These are phyloP conservation scores for Halichoeres trimaculatus DNA, from an alignment of 2,113 vertebrate species.

Conservation along the genomic window DNA sequence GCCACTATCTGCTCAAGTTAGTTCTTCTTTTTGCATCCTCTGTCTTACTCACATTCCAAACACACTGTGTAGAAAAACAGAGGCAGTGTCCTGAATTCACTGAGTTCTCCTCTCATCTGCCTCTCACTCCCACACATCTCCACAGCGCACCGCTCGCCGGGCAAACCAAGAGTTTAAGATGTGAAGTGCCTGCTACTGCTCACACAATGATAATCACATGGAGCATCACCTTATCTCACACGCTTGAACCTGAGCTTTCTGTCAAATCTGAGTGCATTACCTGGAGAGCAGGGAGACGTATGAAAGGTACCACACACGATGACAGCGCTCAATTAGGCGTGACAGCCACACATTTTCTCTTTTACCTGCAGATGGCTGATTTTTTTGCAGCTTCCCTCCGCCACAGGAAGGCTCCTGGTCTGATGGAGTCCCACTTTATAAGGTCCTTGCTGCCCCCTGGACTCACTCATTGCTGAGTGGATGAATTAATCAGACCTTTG, in stretches of 20 bases:
- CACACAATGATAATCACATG: slow-evolving; percentile 20
- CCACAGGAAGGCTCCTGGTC: not conserved
- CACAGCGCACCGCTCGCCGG: slow-evolving; percentile 29
- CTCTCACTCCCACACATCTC: slow-evolving; percentile 57
- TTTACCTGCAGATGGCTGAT: slow-evolving; percentile 28
- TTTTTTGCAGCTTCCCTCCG: slow-evolving; percentile 30
- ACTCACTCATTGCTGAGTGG: slow-evolving; percentile 48
- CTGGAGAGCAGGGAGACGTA: slow-evolving; percentile 10
- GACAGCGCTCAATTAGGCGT: slow-evolving; percentile 44
- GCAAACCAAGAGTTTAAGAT: slow-evolving; percentile 56
- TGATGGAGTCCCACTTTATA: slow-evolving; percentile 39
- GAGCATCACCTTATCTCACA: slow-evolving; percentile 32
- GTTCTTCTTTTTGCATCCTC: not conserved
- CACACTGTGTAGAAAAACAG: not conserved
- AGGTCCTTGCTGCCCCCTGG: slow-evolving; percentile 44
- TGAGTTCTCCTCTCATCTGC: slow-evolving; percentile 30
- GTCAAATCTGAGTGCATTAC: slow-evolving; percentile 1
- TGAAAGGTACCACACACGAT: slow-evolving; percentile 23
- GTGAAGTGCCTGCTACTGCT: slow-evolving; percentile 26
- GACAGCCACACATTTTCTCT: not conserved
- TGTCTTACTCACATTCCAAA: not conserved
- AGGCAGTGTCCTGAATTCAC: slow-evolving; percentile 14
- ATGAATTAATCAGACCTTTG: slow-evolving; percentile 70
- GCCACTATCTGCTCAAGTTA: not conserved
- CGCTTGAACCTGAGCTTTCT: not conserved